A percentile compares a stretch with the other conserved stretches of the same genome.
Conservation (phyloP, 2,113 vertebrate species). For the Gadus macrocephalus region DNA sequence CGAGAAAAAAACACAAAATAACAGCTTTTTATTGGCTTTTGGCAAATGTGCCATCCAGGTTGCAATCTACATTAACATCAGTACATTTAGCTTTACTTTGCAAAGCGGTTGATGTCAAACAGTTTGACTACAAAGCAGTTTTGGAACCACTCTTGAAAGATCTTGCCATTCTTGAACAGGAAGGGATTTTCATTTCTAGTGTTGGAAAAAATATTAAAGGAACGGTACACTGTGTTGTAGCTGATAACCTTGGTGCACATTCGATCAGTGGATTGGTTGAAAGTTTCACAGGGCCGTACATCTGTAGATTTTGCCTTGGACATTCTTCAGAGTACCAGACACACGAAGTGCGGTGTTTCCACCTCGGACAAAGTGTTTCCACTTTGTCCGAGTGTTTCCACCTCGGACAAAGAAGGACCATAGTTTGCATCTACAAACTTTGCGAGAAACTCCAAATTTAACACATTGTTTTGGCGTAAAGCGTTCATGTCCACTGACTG, state of each 20-base stretch:
- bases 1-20: conserved; percentile 27
- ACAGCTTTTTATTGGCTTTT: conserved; percentile 21
- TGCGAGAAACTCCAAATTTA: conserved; percentile 29
- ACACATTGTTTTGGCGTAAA: conserved; percentile 22
- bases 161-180: too few species aligned
- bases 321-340: conserved; percentile 22
- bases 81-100: too few species aligned
- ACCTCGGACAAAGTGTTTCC: too few species aligned
- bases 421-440: conserved; percentile 34
- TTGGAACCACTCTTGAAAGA: too few species aligned
- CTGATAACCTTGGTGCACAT: too few species aligned
- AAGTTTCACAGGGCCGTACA: too few species aligned
- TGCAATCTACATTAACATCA: conserved; percentile 23
- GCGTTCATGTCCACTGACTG: conserved; percentile 24
- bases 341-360: conserved; percentile 16
- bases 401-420: conserved; percentile 30
- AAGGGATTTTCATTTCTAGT: too few species aligned
- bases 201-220: too few species aligned
- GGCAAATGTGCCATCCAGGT: conserved; percentile 18
- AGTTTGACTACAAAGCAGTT: too few species aligned
- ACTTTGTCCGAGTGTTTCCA: conserved; percentile 20
- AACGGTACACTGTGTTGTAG: too few species aligned
- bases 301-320: conserved; percentile 28
- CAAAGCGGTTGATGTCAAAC: too few species aligned
- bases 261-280: too few species aligned